phyloP scores from a whole-genome alignment of 1,140 invertebrate genomes.

The Chrysoperla carnea region DNA sequence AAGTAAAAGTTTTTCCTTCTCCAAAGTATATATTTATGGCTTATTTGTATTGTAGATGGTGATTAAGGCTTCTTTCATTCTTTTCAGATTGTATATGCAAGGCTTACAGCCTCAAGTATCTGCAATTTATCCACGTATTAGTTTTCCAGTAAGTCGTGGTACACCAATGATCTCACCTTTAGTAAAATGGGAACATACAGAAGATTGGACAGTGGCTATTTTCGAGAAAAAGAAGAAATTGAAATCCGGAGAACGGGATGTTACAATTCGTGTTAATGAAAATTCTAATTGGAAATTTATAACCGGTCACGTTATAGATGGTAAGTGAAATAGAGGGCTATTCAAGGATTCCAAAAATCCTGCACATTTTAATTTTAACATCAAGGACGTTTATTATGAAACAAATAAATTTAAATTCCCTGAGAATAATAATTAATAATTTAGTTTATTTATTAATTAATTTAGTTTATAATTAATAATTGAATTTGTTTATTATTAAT shows the following conservation, averaged over 20 bases:
- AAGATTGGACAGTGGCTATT: slow-evolving; percentile 20
- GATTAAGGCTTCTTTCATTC: not conserved
- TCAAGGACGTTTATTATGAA: too few species aligned
- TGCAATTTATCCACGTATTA: slow-evolving; percentile 39
- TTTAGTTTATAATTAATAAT: not conserved
- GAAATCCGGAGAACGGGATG: slow-evolving; percentile 39
- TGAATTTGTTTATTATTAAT: slow-evolving; percentile 1
- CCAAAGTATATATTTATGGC: not conserved
- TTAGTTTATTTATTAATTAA: too few species aligned
- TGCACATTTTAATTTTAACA: too few species aligned
- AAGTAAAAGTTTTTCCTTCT: slow-evolving; percentile 14
- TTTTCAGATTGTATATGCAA: slow-evolving; percentile 20
- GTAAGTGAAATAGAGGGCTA: slow-evolving; percentile 18
- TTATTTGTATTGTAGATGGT: not conserved
- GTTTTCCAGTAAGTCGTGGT: slow-evolving; percentile 61
- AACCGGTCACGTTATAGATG: slow-evolving; percentile 74
- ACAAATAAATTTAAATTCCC: too few species aligned
- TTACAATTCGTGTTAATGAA: slow-evolving; percentile 40
- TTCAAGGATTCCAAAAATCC: too few species aligned
- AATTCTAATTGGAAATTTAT: slow-evolving; percentile 53
- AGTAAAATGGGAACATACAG: slow-evolving; percentile 51
- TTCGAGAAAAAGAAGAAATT: slow-evolving; percentile 7
- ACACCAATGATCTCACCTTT: slow-evolving; percentile 62
- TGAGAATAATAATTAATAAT: too few species aligned
- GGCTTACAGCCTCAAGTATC: slow-evolving; percentile 25